A percentile compares a stretch with the other conserved stretches of the same genome.
These are phyloP conservation scores for Drosophila cognata DNA, from an alignment of 2,888 invertebrate species.

Conservation along the genomic window DNA sequence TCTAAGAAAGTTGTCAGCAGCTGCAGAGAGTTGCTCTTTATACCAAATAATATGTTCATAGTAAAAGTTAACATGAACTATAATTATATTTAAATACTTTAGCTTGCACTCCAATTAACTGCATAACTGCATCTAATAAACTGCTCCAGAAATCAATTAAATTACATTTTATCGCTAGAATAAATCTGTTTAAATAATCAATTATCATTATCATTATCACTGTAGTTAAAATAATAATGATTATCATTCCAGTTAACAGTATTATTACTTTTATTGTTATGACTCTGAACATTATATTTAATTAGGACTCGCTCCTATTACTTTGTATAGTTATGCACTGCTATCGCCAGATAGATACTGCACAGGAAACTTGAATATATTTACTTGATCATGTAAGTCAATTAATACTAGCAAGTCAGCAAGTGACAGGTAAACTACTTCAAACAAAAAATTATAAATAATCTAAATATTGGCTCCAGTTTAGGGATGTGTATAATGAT, in stretches of 20 bases:
- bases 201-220: background rate
- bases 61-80: slow-evolving; percentile 7
- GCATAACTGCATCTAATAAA: slow-evolving; percentile 5
- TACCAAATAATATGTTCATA: background rate
- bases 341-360: no score
- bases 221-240: background rate
- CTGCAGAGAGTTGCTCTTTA: background rate
- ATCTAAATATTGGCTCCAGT: background rate
- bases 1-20: slow-evolving; percentile 34
- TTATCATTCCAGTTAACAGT: background rate
- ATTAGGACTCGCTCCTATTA: background rate
- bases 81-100: background rate
- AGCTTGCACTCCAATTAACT: slow-evolving; percentile 10
- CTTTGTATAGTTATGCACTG: background rate
- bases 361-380: no score
- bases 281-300: background rate
- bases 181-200: background rate
- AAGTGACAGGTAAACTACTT: no score
- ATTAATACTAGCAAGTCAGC: no score
- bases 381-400: no score
- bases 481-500: no score
- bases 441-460: background rate
- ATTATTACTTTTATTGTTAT: background rate
- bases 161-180: background rate
- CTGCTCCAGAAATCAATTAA: background rate